These are phyloP conservation scores for Pelusios castaneus DNA, from an alignment of 2,113 vertebrate species.

Conservation along the genomic window DNA sequence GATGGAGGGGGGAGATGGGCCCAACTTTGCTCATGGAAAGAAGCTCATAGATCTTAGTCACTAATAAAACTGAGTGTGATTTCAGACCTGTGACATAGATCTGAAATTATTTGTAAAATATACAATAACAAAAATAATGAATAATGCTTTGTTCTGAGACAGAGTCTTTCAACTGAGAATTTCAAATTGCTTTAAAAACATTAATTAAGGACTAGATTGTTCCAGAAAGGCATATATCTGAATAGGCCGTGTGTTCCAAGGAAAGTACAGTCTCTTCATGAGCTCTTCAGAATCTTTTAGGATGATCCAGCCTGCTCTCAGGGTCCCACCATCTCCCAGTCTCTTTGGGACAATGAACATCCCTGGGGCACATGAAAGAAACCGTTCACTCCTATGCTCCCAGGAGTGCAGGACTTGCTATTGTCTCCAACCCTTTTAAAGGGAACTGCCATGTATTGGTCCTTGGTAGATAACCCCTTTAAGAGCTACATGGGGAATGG, in stretches of 20 bases:
- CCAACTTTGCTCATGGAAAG: constrained; percentile 23
- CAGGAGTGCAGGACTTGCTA: not conserved
- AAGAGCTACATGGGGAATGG: not conserved
- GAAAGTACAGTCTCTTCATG: not conserved
- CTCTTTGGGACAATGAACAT: not conserved
- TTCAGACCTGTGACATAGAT: constrained; percentile 39
- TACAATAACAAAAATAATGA: not conserved
- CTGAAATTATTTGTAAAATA: not conserved
- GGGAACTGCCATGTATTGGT: not conserved
- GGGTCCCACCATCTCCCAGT: not conserved
- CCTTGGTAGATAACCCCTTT: not conserved
- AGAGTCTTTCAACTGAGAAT: not conserved
- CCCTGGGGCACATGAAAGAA: not conserved
- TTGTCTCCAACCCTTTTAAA: not conserved
- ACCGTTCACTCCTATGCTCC: not conserved
- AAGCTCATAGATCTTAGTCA: constrained; percentile 46
- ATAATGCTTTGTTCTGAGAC: not conserved
- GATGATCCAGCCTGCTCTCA: not conserved
- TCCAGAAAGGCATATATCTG: not conserved
- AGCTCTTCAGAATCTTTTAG: not conserved
- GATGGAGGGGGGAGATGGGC: not conserved
- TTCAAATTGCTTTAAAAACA: not conserved
- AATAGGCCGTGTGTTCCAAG: not conserved
- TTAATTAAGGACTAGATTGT: not conserved
- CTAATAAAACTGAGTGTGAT: constrained; percentile 50